Evolutionary conservation across 2,888 invertebrate species (phyloP).

Genomic region (Allolobophora icterica): DNA sequence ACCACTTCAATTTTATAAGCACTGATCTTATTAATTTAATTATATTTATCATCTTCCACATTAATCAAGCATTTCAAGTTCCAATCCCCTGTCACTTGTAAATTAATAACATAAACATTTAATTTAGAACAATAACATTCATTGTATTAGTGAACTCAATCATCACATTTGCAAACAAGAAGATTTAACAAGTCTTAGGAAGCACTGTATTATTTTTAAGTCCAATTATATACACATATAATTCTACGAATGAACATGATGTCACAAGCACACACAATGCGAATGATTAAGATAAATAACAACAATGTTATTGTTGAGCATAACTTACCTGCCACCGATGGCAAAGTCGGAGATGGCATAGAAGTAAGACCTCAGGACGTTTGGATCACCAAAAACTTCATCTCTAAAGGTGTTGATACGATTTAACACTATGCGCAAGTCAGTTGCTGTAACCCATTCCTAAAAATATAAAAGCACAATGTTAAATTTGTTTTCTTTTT

Average conservation of each 20-base stretch:
- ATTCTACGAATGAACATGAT: too few relatives aligned
- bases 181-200: too few relatives aligned
- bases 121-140: not conserved
- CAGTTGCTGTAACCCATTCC: slow-evolving; percentile 97
- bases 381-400: slow-evolving; percentile 89
- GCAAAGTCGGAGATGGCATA: slow-evolving; percentile 80
- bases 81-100: not conserved
- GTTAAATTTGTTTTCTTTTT: not conserved
- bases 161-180: not conserved
- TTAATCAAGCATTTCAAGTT: not conserved
- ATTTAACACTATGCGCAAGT: slow-evolving; percentile 85
- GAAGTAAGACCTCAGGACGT: slow-evolving; percentile 92
- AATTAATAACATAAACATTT: not conserved
- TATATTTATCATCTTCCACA: not conserved
- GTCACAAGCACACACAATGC: not conserved
- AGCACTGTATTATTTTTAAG: too few relatives aligned
- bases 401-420: slow-evolving; percentile 97
- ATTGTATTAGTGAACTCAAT: not conserved
- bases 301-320: not conserved
- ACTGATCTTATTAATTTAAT: not conserved
- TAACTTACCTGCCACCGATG: slow-evolving; percentile 71
- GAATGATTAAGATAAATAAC: not conserved
- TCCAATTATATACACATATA: not conserved
- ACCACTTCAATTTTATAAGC: too few relatives aligned
- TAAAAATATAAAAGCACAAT: slow-evolving; percentile 50